These are phyloP conservation scores for Lithosia quadra DNA, from an alignment of 2,888 invertebrate species.

Conservation along the genomic window DNA sequence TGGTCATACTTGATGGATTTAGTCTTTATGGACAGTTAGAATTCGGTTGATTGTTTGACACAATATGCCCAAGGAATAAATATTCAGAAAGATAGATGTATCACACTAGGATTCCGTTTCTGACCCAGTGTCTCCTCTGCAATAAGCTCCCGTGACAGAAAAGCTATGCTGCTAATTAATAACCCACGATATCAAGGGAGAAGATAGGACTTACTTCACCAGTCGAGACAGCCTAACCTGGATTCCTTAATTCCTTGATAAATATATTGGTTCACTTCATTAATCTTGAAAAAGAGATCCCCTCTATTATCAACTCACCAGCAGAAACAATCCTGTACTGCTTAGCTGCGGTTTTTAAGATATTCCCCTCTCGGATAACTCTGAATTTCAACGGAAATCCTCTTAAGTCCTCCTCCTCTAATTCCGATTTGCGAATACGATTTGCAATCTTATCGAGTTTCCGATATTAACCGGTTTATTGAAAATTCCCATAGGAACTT, in stretches of 20 bases:
- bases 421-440: neutral
- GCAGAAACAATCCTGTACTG: no score
- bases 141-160: no score
- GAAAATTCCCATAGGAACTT: slow-evolving; percentile 10
- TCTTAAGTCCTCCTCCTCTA: neutral
- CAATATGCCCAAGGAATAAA: no score
- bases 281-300: no score
- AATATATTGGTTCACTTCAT: neutral
- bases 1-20: neutral
- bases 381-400: neutral
- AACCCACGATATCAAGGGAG: no score
- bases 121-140: no score
- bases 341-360: neutral
- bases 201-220: neutral
- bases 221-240: neutral
- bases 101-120: no score
- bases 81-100: no score
- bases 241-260: neutral
- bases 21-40: neutral
- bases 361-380: neutral
- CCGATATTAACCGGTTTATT: slow-evolving; percentile 20
- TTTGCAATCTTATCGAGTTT: slow-evolving; percentile 3
- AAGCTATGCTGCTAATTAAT: no score
- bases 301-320: no score
- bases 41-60: neutral